Percentiles rank a stretch among this genome's conserved stretches.
Evolutionary conservation across 2,113 vertebrate genomes (phyloP).

Genomic region (Rana temporaria): DNA sequence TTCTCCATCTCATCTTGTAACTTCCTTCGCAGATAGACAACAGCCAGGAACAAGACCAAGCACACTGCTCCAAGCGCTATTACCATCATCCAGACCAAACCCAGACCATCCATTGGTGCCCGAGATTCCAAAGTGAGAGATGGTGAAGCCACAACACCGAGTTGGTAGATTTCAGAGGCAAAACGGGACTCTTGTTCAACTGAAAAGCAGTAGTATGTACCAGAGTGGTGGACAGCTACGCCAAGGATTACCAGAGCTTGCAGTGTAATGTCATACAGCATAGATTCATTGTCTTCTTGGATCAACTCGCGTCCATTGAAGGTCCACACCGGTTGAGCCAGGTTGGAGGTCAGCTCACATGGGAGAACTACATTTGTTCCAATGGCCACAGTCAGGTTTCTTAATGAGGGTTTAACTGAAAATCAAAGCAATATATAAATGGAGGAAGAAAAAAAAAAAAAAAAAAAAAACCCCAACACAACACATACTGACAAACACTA

Average conservation of each 20-base stretch:
- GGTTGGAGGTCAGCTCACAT: slow-evolving; percentile 90
- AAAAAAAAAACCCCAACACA: too few relatives aligned
- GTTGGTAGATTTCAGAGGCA: slow-evolving; percentile 81
- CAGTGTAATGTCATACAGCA: slow-evolving; percentile 78
- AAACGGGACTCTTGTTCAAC: slow-evolving; percentile 86
- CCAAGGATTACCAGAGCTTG: slow-evolving; percentile 83
- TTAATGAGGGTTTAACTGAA: slow-evolving; percentile 76
- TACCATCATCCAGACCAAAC: slow-evolving; percentile 89
- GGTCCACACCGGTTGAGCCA: slow-evolving; percentile 87
- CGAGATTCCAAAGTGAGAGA: slow-evolving; percentile 84
- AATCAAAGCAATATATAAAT: background rate
- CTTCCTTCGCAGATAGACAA: slow-evolving; percentile 85
- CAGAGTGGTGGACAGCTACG: slow-evolving; percentile 76
- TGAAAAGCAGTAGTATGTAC: slow-evolving; percentile 85
- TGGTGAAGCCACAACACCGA: slow-evolving; percentile 79
- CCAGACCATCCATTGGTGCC: slow-evolving; percentile 85
- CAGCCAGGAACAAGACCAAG: slow-evolving; percentile 81
- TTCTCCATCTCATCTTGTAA: slow-evolving; percentile 87
- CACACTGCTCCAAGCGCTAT: slow-evolving; percentile 87
- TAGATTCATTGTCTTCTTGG: slow-evolving; percentile 64
- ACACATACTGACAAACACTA: too few relatives aligned
- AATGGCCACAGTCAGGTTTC: slow-evolving; percentile 87
- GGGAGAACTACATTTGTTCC: slow-evolving; percentile 92
- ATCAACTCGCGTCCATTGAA: slow-evolving; percentile 82
- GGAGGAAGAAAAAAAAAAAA: too few relatives aligned